Conservation (phyloP, 2,797 vertebrate species). For the Hafferia zeledoni region DNA sequence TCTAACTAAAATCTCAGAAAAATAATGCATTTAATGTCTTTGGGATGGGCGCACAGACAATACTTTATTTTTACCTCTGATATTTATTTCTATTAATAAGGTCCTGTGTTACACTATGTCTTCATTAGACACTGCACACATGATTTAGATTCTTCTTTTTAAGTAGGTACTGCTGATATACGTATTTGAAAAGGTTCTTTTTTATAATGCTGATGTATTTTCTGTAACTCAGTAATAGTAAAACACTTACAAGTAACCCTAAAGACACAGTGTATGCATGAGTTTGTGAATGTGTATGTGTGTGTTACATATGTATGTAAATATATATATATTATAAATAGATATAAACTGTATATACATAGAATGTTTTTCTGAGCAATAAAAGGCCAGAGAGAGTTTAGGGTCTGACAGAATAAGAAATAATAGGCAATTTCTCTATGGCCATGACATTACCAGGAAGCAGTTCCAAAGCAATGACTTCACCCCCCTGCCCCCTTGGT, state of each 20-base stretch:
- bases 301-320: not conserved
- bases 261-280: not conserved
- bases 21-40: not conserved
- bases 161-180: not conserved
- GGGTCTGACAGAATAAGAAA: not conserved
- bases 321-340: not conserved
- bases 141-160: not conserved
- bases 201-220: not conserved
- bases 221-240: not conserved
- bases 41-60: not conserved
- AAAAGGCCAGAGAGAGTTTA: not conserved
- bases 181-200: not conserved
- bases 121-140: not conserved
- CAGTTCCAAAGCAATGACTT: not conserved
- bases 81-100: not conserved
- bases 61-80: not conserved
- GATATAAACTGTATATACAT: not conserved
- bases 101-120: not conserved
- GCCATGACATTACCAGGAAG: not conserved
- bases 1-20: not conserved
- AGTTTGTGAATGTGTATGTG: not conserved
- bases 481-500: no score
- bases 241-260: not conserved
- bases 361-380: not conserved
- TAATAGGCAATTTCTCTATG: not conserved